Evolutionary conservation across 1,140 invertebrate genomes (phyloP).

Genomic region (Diprion similis): DNA sequence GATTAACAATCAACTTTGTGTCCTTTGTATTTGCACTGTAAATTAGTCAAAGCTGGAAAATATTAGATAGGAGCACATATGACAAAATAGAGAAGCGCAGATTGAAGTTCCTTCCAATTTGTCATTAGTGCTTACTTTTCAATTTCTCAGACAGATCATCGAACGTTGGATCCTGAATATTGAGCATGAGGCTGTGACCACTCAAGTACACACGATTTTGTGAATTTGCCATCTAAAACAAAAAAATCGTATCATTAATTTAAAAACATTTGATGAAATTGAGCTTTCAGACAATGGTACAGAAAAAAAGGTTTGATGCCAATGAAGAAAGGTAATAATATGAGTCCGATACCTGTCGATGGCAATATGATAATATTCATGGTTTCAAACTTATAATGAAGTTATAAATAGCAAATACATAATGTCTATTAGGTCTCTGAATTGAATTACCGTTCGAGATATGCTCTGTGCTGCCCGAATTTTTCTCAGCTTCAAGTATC

Average conservation of each 20-base stretch:
- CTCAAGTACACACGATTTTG: slow-evolving; percentile 96
- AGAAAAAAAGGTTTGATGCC: slow-evolving; percentile 9
- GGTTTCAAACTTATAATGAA: not conserved
- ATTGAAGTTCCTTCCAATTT: not conserved
- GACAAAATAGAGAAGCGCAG: not conserved
- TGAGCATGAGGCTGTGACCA: slow-evolving; percentile 94
- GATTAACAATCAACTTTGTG: slow-evolving; percentile 3
- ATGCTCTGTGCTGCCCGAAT: slow-evolving; percentile 97
- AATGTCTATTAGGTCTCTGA: not conserved
- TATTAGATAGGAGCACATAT: not conserved
- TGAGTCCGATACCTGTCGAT: not conserved
- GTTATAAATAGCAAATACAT: slow-evolving; percentile 16
- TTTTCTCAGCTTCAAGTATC: slow-evolving; percentile 97
- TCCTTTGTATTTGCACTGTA: not conserved
- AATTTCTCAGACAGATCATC: slow-evolving; percentile 86
- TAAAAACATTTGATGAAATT: slow-evolving; percentile 25
- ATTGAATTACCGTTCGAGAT: slow-evolving; percentile 84
- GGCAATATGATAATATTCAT: too few species aligned
- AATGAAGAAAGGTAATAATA: slow-evolving; percentile 16
- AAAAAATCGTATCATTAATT: slow-evolving; percentile 29
- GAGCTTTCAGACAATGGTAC: slow-evolving; percentile 9
- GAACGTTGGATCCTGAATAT: slow-evolving; percentile 93
- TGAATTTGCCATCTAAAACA: slow-evolving; percentile 84
- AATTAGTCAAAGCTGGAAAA: not conserved
- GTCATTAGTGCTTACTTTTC: slow-evolving; percentile 77